These are phyloP conservation scores for Morelia viridis DNA, from an alignment of 2,797 vertebrate genomes.

Conservation along the genomic window DNA sequence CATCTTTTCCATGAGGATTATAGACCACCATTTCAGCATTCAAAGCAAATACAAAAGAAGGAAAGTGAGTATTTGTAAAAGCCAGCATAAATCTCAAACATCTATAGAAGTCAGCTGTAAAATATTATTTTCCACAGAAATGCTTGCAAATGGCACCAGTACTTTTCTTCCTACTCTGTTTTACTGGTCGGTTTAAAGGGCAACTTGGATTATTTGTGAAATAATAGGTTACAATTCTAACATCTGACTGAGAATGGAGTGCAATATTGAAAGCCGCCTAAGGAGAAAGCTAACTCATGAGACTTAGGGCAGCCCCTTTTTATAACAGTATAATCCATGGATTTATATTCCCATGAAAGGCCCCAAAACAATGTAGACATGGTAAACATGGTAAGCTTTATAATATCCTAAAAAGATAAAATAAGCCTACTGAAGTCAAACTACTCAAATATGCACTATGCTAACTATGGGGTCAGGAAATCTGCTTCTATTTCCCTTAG, in stretches of 20 bases:
- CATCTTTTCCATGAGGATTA: conserved; percentile 6
- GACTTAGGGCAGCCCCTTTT: background rate
- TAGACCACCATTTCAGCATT: conserved; percentile 13
- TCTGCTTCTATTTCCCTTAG: background rate
- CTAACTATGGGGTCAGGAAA: background rate
- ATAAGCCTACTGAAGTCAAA: background rate
- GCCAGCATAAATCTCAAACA: conserved; percentile 17
- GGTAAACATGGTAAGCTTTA: background rate
- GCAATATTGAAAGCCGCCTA: conserved; percentile 10
- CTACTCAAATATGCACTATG: too few relatives aligned
- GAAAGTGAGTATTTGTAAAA: conserved; percentile 3
- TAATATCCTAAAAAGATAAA: background rate
- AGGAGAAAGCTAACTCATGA: conserved; percentile 19
- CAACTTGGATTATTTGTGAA: background rate
- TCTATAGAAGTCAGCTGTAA: background rate
- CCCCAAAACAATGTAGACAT: background rate
- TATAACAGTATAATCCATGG: background rate
- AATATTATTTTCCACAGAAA: conserved; percentile 10
- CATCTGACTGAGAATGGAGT: background rate
- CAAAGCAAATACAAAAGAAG: conserved; percentile 22
- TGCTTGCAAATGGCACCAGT: background rate
- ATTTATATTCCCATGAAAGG: background rate
- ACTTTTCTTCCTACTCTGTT: background rate
- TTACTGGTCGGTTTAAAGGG: conserved; percentile 3
- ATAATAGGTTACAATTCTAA: conserved; percentile 10